These are phyloP conservation scores for Zootermopsis nevadensis DNA, from an alignment of 2,888 invertebrate genomes.

Conservation along the genomic window DNA sequence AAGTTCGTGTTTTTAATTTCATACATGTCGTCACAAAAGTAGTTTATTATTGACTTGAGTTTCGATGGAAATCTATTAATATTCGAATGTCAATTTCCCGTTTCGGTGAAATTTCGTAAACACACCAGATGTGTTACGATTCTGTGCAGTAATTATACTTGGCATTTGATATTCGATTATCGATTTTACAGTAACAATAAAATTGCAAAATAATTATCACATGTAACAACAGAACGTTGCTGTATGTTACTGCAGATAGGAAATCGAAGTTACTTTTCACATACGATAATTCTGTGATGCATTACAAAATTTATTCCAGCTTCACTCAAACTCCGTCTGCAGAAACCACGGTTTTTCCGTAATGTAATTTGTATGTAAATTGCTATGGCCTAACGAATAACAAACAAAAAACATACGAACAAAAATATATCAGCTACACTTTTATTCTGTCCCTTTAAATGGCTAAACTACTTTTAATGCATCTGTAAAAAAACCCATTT, in stretches of 20 bases:
- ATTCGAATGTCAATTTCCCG: no score
- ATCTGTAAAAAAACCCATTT: not conserved
- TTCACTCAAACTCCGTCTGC: not conserved
- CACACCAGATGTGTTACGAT: no score
- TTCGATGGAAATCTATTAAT: no score
- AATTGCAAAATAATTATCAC: not conserved
- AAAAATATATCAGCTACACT: not conserved
- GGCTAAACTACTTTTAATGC: not conserved
- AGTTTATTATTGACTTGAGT: no score
- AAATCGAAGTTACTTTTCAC: not conserved
- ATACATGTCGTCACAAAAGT: no score
- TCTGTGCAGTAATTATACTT: no score
- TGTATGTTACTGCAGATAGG: not conserved
- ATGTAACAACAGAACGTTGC: not conserved
- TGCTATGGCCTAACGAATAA: not conserved
- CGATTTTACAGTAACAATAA: not conserved
- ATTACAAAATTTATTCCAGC: not conserved
- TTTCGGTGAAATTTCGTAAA: no score
- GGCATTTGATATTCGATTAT: not conserved
- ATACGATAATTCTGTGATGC: not conserved
- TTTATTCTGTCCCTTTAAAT: not conserved
- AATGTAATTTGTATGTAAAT: slow-evolving; percentile 1
- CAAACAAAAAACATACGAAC: not conserved
- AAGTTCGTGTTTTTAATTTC: no score
- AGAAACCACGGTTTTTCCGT: not conserved